Conservation (phyloP, 53 echinoderm and acorn worm genomes). For the Arbacia lixula region DNA sequence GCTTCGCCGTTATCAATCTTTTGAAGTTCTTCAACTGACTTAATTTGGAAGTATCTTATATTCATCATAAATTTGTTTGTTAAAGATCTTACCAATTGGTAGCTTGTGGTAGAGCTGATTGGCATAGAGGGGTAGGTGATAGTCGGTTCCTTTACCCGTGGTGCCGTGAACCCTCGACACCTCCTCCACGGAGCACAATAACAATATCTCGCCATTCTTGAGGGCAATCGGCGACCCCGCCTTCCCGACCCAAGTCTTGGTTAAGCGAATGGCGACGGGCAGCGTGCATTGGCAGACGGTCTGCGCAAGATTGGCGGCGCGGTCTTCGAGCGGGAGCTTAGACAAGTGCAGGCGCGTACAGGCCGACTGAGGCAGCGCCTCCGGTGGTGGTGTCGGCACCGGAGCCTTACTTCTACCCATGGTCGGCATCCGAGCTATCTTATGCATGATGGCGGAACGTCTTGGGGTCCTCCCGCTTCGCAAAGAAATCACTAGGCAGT, state of each 20-base stretch:
- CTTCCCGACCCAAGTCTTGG: neutral
- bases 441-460: neutral
- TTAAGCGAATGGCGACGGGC: neutral
- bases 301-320: neutral
- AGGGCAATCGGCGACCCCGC: neutral
- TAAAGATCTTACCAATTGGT: slow-evolving; percentile 44
- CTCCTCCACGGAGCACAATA: slow-evolving; percentile 24
- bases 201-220: slow-evolving; percentile 15
- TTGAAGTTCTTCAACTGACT: too few relatives aligned
- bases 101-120: slow-evolving; percentile 41
- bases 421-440: neutral
- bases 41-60: too few relatives aligned
- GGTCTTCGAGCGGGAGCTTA: neutral
- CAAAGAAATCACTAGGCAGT: neutral
- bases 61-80: too few relatives aligned
- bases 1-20: too few relatives aligned
- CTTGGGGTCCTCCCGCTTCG: neutral
- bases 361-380: neutral
- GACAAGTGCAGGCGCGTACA: neutral
- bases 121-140: slow-evolving; percentile 27
- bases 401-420: neutral
- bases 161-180: slow-evolving; percentile 24
- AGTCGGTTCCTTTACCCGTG: neutral
- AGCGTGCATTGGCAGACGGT: neutral
- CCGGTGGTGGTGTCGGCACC: neutral